Conservation (phyloP, 2,888 invertebrate species). For the Galeruca laticollis region DNA sequence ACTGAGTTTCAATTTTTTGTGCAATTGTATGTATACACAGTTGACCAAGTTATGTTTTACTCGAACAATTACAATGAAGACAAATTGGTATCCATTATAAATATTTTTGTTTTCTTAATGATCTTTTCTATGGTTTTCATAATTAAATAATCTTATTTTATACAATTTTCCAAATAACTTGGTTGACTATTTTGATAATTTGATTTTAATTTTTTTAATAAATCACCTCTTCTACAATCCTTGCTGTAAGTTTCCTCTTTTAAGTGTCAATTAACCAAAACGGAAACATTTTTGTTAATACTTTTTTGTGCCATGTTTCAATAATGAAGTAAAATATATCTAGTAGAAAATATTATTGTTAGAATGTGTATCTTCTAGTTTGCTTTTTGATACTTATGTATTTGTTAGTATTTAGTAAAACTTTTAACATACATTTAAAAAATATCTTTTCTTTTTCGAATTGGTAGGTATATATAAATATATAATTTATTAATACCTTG, state of each 20-base stretch:
- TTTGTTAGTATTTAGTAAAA: slow-evolving; percentile 38
- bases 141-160: no score
- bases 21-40: slow-evolving; percentile 16
- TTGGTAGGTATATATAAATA: background rate
- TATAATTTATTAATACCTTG: background rate
- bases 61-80: background rate
- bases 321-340: slow-evolving; percentile 40
- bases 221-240: background rate
- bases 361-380: slow-evolving; percentile 42
- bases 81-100: background rate
- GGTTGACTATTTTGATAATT: background rate
- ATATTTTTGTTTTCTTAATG: background rate
- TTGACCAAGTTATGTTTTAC: background rate
- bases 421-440: slow-evolving; percentile 26
- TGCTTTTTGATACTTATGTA: slow-evolving; percentile 44
- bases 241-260: background rate
- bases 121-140: background rate
- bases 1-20: slow-evolving; percentile 4
- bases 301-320: slow-evolving; percentile 49
- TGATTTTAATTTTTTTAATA: background rate
- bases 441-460: slow-evolving; percentile 24
- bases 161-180: background rate
- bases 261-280: slow-evolving; percentile 8
- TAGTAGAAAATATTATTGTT: slow-evolving; percentile 42
- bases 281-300: slow-evolving; percentile 32